Conservation (phyloP, 2,113 vertebrate genomes). For the Ciconia stormi region DNA sequence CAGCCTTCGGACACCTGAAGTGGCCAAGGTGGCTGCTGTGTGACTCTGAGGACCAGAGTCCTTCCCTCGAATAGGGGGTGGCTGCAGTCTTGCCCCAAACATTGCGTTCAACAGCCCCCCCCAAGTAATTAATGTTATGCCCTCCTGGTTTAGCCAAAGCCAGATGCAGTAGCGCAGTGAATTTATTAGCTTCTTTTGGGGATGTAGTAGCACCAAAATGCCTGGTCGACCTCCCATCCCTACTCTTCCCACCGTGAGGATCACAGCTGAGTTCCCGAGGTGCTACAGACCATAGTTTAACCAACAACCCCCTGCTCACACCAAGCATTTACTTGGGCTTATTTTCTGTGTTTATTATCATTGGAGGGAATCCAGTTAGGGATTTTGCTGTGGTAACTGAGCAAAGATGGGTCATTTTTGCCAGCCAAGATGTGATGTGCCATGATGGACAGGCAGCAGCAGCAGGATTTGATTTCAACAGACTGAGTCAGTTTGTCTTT, state of each 20-base stretch:
- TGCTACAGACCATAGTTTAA: not conserved
- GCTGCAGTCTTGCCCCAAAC: not conserved
- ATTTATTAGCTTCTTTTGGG: not conserved
- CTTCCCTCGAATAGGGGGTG: accelerated
- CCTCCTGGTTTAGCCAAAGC: not conserved
- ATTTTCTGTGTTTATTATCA: not conserved
- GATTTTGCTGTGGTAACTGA: not conserved
- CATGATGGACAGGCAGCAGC: not conserved
- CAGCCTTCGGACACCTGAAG: not conserved
- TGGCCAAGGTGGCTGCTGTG: not conserved
- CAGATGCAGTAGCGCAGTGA: not conserved
- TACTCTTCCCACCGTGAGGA: accelerated
- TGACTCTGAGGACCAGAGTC: not conserved
- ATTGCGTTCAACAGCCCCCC: accelerated
- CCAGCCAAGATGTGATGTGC: not conserved
- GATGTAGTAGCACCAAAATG: not conserved
- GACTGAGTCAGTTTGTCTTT: not conserved
- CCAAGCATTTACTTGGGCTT: not conserved
- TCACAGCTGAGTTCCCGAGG: not conserved
- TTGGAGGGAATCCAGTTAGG: not conserved
- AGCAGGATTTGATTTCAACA: not conserved
- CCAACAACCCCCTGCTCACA: not conserved
- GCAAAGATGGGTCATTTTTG: not conserved
- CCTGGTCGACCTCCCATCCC: not conserved
- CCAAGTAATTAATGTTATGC: accelerated